These are phyloP conservation scores for Pollicipes pollicipes DNA, from an alignment of 1,140 invertebrate genomes.

Conservation along the genomic window DNA sequence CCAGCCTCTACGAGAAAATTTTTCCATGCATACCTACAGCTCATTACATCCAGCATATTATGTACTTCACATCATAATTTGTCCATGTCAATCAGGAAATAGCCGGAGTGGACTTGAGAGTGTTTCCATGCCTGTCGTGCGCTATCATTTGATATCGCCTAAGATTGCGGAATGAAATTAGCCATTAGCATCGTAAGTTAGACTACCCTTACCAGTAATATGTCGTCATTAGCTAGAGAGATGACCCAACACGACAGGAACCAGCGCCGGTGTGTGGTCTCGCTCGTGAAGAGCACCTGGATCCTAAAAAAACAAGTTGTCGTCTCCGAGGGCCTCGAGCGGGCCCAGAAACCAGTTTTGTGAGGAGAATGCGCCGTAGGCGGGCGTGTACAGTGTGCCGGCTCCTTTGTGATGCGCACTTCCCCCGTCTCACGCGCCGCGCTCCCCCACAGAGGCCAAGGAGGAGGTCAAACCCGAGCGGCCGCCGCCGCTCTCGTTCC, in stretches of 20 bases:
- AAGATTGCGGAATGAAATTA: background rate
- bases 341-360: too few relatives aligned
- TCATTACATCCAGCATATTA: too few relatives aligned
- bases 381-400: too few relatives aligned
- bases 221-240: background rate
- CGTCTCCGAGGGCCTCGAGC: too few relatives aligned
- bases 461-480: background rate
- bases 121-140: background rate
- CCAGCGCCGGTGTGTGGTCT: background rate
- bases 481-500: conserved; percentile 17
- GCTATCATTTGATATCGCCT: background rate
- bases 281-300: background rate
- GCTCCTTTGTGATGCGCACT: too few relatives aligned
- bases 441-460: background rate
- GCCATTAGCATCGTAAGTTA: background rate
- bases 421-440: too few relatives aligned
- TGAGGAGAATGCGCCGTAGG: too few relatives aligned
- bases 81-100: background rate
- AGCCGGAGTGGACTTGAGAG: background rate
- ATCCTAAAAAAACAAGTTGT: too few relatives aligned
- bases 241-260: background rate
- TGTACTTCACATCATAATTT: background rate
- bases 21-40: too few relatives aligned
- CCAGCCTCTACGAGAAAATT: too few relatives aligned
- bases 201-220: background rate